These are phyloP conservation scores for Gymnoscelis rufifasciata DNA, from an alignment of 2,888 invertebrate genomes.

Conservation along the genomic window DNA sequence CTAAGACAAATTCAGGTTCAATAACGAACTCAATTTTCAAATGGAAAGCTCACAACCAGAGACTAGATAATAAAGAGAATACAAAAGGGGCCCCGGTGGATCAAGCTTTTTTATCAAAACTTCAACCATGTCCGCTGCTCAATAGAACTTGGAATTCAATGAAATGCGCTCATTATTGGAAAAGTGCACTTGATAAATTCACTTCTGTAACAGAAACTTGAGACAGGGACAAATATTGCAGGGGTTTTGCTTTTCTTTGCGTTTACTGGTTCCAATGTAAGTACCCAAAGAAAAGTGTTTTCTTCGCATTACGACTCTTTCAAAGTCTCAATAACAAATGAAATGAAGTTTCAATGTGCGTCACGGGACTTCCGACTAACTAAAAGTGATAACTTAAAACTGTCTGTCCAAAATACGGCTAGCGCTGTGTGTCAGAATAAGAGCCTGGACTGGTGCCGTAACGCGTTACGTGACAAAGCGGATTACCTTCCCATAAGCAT, in stretches of 20 bases:
- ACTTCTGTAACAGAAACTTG: conserved; percentile 31
- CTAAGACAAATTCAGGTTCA: conserved; percentile 19
- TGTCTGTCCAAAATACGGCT: no score
- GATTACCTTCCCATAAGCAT: no score
- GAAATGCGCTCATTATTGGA: conserved; percentile 40
- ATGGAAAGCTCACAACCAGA: conserved; percentile 33
- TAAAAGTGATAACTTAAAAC: no score
- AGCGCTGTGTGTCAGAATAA: no score
- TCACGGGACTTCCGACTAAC: no score
- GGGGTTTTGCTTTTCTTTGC: conserved; percentile 26
- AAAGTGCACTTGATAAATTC: conserved; percentile 36
- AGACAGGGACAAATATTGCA: conserved; percentile 30
- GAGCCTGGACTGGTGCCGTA: no score
- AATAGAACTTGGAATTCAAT: conserved; percentile 43
- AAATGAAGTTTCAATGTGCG: no score
- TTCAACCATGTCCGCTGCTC: conserved; percentile 35
- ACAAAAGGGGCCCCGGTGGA: conserved; percentile 28
- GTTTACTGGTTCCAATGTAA: background rate
- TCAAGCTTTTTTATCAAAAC: conserved; percentile 35
- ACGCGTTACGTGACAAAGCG: no score
- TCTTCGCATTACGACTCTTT: no score
- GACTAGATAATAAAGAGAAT: conserved; percentile 37
- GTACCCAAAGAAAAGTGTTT: no score
- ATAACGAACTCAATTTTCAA: conserved; percentile 34
- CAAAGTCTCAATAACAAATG: no score